These are phyloP conservation scores for Agriopis marginaria DNA, from an alignment of 2,888 invertebrate species.

Conservation along the genomic window DNA sequence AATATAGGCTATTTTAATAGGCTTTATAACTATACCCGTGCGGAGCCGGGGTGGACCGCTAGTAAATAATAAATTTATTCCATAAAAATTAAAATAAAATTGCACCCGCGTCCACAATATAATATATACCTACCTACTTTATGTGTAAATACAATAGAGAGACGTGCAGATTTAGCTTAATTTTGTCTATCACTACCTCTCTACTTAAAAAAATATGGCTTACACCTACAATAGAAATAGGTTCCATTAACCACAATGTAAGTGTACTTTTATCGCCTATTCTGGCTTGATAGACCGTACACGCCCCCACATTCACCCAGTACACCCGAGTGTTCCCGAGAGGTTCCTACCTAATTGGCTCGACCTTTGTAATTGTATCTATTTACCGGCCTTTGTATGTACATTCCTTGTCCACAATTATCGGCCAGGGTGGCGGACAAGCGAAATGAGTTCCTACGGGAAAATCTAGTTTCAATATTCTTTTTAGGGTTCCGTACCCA, in stretches of 20 bases:
- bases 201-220: no score
- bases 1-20: no score
- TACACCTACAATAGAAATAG: neutral
- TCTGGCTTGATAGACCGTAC: slow-evolving; percentile 6
- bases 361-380: slow-evolving; percentile 26
- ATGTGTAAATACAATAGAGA: no score
- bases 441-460: neutral
- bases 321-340: slow-evolving; percentile 5
- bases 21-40: no score
- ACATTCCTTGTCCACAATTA: slow-evolving; percentile 11
- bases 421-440: neutral
- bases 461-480: neutral
- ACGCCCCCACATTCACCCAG: slow-evolving; percentile 5
- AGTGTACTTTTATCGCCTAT: slow-evolving; percentile 11
- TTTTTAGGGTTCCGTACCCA: no score
- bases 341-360: slow-evolving; percentile 18
- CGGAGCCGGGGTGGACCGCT: no score
- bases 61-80: no score
- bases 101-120: no score
- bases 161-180: no score
- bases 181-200: no score
- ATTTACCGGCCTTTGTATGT: slow-evolving; percentile 13
- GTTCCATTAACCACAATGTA: slow-evolving; percentile 1
- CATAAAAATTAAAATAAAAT: no score
- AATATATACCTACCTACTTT: no score